Conservation (phyloP, 2,888 invertebrate genomes). For the Zygothrica quintamaculata region DNA sequence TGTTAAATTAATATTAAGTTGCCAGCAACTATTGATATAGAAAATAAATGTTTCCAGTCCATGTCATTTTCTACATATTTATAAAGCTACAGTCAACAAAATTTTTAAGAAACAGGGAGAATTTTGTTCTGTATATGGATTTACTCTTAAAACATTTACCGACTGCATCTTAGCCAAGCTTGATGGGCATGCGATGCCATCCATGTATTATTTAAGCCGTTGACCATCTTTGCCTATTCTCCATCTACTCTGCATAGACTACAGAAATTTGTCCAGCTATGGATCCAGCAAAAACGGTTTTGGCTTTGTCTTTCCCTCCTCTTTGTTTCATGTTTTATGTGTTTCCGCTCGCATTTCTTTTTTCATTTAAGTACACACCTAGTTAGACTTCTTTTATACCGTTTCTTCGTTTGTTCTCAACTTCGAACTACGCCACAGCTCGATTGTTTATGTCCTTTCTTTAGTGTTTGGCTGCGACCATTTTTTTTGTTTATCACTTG, state of each 20-base stretch:
- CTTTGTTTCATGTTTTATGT: slow-evolving; percentile 45
- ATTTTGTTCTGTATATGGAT: too few species aligned
- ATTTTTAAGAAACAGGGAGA: too few species aligned
- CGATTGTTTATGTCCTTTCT: slow-evolving; percentile 66
- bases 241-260: slow-evolving; percentile 43
- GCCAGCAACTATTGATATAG: too few species aligned
- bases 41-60: too few species aligned
- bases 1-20: too few species aligned
- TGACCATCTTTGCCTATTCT: slow-evolving; percentile 44
- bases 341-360: slow-evolving; percentile 68
- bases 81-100: too few species aligned
- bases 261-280: slow-evolving; percentile 9
- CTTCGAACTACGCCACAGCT: slow-evolving; percentile 34
- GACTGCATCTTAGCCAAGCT: slow-evolving; percentile 53
- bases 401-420: slow-evolving; percentile 27
- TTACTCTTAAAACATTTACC: slow-evolving; percentile 41
- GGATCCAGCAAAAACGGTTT: slow-evolving; percentile 1
- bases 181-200: slow-evolving; percentile 36
- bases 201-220: slow-evolving; percentile 56
- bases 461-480: slow-evolving; percentile 48
- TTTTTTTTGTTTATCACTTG: slow-evolving; percentile 70
- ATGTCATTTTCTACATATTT: too few species aligned
- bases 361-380: slow-evolving; percentile 63
- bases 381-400: slow-evolving; percentile 29
- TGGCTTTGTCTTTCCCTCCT: neutral